These are phyloP conservation scores for Drosophila ananassae DNA, from an alignment of 1,140 invertebrate genomes.

Conservation along the genomic window DNA sequence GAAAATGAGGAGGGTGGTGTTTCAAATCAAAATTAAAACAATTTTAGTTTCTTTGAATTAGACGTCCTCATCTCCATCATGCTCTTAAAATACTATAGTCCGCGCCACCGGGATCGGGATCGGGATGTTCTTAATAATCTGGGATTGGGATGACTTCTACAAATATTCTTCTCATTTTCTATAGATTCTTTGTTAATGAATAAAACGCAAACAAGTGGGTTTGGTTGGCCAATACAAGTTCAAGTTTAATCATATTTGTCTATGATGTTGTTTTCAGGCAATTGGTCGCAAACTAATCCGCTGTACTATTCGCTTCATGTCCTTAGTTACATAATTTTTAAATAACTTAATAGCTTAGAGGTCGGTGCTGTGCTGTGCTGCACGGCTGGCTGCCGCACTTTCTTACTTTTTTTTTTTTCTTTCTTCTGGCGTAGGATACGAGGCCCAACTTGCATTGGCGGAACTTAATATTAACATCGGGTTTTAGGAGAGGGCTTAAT, in stretches of 20 bases:
- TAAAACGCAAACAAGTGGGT: slow-evolving; percentile 4
- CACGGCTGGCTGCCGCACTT: slow-evolving; percentile 14
- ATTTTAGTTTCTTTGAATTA: slow-evolving; percentile 2
- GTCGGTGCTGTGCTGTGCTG: slow-evolving; percentile 18
- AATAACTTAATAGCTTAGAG: slow-evolving; percentile 62
- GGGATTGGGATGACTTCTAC: too few relatives aligned
- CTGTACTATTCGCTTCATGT: neutral
- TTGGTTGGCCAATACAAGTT: slow-evolving; percentile 1
- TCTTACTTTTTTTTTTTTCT: slow-evolving; percentile 5
- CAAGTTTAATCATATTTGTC: slow-evolving; percentile 18
- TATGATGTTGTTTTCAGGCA: neutral
- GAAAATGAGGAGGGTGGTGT: slow-evolving; percentile 2
- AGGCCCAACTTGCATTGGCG: slow-evolving; percentile 34
- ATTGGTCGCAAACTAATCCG: neutral
- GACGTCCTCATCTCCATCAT: neutral
- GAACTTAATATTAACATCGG: slow-evolving; percentile 65
- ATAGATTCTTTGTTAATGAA: slow-evolving; percentile 4
- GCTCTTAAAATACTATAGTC: neutral
- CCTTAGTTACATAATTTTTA: slow-evolving; percentile 5
- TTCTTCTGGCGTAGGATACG: slow-evolving; percentile 34
- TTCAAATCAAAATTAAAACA: slow-evolving; percentile 26
- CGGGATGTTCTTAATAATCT: neutral
- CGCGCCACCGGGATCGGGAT: neutral
- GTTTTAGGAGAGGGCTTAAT: slow-evolving; percentile 35
- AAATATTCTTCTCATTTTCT: neutral